Evolutionary conservation across 2,888 invertebrate species (phyloP).

Genomic region (Iphiclides podalirius): DNA sequence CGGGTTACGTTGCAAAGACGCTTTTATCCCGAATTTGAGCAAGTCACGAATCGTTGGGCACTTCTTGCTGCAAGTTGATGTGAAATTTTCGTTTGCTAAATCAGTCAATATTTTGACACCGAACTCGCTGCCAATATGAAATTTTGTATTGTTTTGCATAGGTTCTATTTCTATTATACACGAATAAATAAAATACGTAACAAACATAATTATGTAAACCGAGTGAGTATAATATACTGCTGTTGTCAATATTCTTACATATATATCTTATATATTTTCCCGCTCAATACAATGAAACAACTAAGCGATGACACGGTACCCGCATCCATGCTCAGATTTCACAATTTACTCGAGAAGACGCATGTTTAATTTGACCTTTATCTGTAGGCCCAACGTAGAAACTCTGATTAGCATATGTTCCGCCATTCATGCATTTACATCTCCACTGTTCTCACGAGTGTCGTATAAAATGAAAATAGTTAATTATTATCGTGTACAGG

Average conservation of each 20-base stretch:
- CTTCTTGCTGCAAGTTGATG: background rate
- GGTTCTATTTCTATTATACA: no score
- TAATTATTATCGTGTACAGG: constrained; percentile 1
- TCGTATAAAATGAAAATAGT: constrained; percentile 2
- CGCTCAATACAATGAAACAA: constrained; percentile 20
- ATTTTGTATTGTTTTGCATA: constrained; percentile 8
- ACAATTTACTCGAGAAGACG: constrained; percentile 15
- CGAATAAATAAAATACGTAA: no score
- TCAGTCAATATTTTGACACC: constrained; percentile 1
- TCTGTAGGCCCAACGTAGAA: constrained; percentile 29
- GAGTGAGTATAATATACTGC: no score
- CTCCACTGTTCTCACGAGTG: constrained; percentile 4
- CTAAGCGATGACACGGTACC: constrained; percentile 14
- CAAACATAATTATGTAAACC: no score
- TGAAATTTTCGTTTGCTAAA: background rate
- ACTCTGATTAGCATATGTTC: constrained; percentile 20
- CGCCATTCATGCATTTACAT: constrained; percentile 12
- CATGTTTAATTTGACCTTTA: constrained; percentile 28
- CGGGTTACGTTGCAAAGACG: no score
- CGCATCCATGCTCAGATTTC: constrained; percentile 16
- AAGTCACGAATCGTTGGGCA: background rate
- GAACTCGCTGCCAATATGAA: background rate
- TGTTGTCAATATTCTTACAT: no score
- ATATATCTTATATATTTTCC: no score
- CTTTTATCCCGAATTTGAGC: background rate